These are phyloP conservation scores for Phasia obesa DNA, from an alignment of 2,888 invertebrate species.

Conservation along the genomic window DNA sequence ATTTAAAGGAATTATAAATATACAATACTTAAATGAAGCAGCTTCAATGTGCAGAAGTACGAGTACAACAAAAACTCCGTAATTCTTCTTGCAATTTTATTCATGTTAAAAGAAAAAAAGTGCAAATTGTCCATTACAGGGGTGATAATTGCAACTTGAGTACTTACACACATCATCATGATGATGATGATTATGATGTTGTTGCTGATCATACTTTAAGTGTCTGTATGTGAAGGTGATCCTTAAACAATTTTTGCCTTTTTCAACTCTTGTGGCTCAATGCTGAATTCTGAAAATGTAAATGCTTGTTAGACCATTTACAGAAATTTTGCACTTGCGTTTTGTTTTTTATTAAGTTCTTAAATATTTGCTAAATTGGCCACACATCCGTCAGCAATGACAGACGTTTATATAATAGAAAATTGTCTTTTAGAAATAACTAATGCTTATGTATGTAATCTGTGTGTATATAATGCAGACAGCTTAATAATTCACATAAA, in stretches of 20 bases:
- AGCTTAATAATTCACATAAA: slow-evolving; percentile 28
- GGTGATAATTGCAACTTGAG: slow-evolving; percentile 62
- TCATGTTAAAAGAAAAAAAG: slow-evolving; percentile 2
- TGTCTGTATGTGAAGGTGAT: slow-evolving; percentile 5
- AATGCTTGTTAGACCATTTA: slow-evolving; percentile 42
- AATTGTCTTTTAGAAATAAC: slow-evolving; percentile 11
- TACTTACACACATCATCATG: slow-evolving; percentile 37
- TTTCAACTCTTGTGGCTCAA: not conserved
- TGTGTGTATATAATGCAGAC: not conserved
- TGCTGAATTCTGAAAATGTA: slow-evolving; percentile 3
- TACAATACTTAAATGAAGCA: not conserved
- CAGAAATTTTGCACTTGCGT: slow-evolving; percentile 34
- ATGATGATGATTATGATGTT: slow-evolving; percentile 19
- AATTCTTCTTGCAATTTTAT: not conserved
- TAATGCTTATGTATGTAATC: too few species aligned
- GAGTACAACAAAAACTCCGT: not conserved
- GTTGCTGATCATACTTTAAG: slow-evolving; percentile 37
- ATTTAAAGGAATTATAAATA: slow-evolving; percentile 12
- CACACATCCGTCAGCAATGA: slow-evolving; percentile 39
- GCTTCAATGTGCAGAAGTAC: slow-evolving; percentile 27
- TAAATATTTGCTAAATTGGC: slow-evolving; percentile 57
- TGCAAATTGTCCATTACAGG: slow-evolving; percentile 59
- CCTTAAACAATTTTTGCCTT: slow-evolving; percentile 6
- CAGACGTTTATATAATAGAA: not conserved
- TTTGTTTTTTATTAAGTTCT: not conserved